phyloP scores from a whole-genome alignment of 2,888 invertebrate species.

The Encarsia formosa region DNA sequence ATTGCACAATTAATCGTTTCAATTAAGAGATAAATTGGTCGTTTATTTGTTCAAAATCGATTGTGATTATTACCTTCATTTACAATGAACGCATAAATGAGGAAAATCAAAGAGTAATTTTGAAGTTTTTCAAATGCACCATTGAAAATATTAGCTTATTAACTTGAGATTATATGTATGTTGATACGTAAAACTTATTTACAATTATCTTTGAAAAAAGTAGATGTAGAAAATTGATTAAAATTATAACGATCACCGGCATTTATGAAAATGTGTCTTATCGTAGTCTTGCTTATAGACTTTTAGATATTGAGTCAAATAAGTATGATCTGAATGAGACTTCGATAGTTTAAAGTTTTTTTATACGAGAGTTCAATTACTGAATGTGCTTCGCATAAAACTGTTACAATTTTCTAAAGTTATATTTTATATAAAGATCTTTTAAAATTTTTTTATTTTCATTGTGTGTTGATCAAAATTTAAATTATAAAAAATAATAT shows the following conservation, averaged over 20 bases:
- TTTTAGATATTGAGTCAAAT: too few species aligned
- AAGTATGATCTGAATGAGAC: too few species aligned
- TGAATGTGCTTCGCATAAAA: too few species aligned
- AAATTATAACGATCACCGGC: constrained; percentile 17
- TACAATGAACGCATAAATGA: constrained; percentile 11
- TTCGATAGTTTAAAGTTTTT: too few species aligned
- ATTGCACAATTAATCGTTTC: not conserved
- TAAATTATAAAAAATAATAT: not conserved
- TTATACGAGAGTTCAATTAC: too few species aligned
- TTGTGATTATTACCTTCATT: constrained; percentile 12
- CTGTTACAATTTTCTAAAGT: too few species aligned
- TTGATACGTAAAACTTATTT: not conserved
- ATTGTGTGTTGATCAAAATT: too few species aligned
- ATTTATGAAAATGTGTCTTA: constrained; percentile 21
- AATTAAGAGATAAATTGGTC: not conserved
- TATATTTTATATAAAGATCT: too few species aligned
- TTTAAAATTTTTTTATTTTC: too few species aligned
- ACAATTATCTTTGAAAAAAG: not conserved
- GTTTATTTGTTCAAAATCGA: not conserved
- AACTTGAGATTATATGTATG: not conserved
- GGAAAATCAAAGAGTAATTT: constrained; percentile 6
- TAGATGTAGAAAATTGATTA: not conserved
- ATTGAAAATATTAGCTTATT: too few species aligned
- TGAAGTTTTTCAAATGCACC: too few species aligned
- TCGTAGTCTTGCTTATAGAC: too few species aligned